Evolutionary conservation across 2,113 vertebrate genomes (phyloP).

Genomic region (Scomber japonicus): DNA sequence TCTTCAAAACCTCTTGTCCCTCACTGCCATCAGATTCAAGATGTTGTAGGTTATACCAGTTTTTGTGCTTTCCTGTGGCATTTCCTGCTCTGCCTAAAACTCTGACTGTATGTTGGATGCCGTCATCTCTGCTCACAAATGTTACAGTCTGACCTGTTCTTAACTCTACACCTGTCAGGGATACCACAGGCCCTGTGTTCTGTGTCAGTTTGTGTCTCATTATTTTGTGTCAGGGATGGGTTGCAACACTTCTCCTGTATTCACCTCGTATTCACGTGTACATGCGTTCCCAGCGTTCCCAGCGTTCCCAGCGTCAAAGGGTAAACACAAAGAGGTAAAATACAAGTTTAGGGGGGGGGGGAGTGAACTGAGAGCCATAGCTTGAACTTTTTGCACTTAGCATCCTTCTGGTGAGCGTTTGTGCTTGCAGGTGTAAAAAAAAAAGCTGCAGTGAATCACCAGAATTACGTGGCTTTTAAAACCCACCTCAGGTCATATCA

Average conservation of each 20-base stretch:
- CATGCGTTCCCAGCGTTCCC: too few species aligned
- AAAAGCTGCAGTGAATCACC: neutral
- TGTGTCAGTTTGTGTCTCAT: too few species aligned
- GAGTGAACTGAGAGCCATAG: neutral
- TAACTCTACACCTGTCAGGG: neutral
- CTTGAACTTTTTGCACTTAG: neutral
- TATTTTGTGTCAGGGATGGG: too few species aligned
- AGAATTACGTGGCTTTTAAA: neutral
- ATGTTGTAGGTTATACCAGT: constrained; percentile 37
- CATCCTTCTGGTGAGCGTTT: neutral
- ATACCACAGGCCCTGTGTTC: too few species aligned
- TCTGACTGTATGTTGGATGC: neutral
- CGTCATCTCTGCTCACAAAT: neutral
- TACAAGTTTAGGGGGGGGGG: neutral
- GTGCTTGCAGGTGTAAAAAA: neutral
- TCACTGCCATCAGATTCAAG: neutral
- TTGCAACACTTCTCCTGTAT: too few species aligned
- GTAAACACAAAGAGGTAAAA: too few species aligned
- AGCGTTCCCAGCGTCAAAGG: too few species aligned
- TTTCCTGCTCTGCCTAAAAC: neutral
- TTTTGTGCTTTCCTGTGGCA: constrained; percentile 14
- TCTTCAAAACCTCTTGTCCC: constrained; percentile 1
- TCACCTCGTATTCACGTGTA: too few species aligned
- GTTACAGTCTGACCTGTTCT: constrained; percentile 13
- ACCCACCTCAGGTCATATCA: neutral